Evolutionary conservation across 1,140 invertebrate species (phyloP).

Genomic region (Colletes latitarsis): DNA sequence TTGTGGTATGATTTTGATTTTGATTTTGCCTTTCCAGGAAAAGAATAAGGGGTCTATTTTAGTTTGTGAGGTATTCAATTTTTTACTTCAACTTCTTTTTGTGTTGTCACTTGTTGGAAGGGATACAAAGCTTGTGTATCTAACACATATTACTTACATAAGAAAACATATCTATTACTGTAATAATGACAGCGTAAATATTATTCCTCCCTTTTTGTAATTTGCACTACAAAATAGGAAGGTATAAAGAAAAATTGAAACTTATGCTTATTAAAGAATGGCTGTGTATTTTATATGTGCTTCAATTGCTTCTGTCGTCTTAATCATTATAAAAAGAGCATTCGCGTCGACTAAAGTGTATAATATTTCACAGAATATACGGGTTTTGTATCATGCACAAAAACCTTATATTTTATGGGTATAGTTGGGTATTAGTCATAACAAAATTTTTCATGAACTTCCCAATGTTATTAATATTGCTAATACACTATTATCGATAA

Average conservation of each 20-base stretch:
- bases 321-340: slow-evolving; percentile 25
- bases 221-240: slow-evolving; percentile 18
- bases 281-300: slow-evolving; percentile 36
- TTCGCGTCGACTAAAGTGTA: slow-evolving; percentile 7
- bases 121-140: slow-evolving; percentile 32
- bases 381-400: slow-evolving; percentile 1
- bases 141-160: slow-evolving; percentile 26
- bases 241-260: not conserved
- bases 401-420: not conserved
- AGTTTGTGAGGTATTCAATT: slow-evolving; percentile 72
- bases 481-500: not conserved
- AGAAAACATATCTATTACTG: slow-evolving; percentile 15
- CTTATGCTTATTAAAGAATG: slow-evolving; percentile 23
- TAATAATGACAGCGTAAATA: slow-evolving; percentile 29
- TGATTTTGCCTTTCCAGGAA: slow-evolving; percentile 74
- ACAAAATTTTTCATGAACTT: not conserved
- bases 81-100: slow-evolving; percentile 66
- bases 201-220: slow-evolving; percentile 27
- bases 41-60: slow-evolving; percentile 73
- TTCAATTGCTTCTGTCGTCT: slow-evolving; percentile 45
- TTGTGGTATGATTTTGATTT: slow-evolving; percentile 62
- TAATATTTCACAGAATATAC: not conserved
- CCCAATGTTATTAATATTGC: not conserved
- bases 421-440: not conserved
- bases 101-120: slow-evolving; percentile 54